Evolutionary conservation across 2,888 invertebrate genomes (phyloP).

Genomic region (Lochmaea crataegi): DNA sequence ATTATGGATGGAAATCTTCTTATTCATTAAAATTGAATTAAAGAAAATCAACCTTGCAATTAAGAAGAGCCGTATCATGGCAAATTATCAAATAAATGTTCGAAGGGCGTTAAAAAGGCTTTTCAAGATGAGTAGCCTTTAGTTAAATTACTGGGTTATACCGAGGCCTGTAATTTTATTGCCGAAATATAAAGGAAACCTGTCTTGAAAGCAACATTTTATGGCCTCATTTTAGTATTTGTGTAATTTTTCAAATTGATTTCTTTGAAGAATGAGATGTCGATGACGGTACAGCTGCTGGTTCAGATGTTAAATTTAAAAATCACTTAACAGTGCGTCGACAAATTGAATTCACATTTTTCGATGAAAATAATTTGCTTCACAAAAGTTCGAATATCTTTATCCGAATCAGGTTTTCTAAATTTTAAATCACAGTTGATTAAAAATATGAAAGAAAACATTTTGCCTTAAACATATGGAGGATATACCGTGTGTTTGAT

Average conservation of each 20-base stretch:
- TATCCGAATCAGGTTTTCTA: too few species aligned
- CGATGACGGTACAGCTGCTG: background rate
- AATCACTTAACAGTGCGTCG: too few species aligned
- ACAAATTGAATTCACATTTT: too few species aligned
- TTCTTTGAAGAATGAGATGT: background rate
- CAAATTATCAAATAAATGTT: slow-evolving; percentile 43
- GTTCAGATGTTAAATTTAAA: background rate
- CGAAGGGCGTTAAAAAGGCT: slow-evolving; percentile 44
- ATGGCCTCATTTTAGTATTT: slow-evolving; percentile 58
- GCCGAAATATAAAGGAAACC: slow-evolving; percentile 54
- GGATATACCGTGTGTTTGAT: too few species aligned
- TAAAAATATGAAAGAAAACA: too few species aligned
- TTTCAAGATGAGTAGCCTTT: slow-evolving; percentile 59
- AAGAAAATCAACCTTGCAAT: slow-evolving; percentile 44
- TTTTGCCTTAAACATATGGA: too few species aligned
- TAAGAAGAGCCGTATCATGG: slow-evolving; percentile 51
- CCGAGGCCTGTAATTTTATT: slow-evolving; percentile 60
- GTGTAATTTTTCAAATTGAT: slow-evolving; percentile 55
- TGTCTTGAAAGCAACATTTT: slow-evolving; percentile 52
- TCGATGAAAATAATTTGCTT: too few species aligned
- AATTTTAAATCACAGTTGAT: too few species aligned
- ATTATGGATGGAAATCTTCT: background rate
- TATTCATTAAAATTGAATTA: slow-evolving; percentile 37
- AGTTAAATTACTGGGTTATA: slow-evolving; percentile 59
- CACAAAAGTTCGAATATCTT: too few species aligned